A percentile compares a stretch with the other conserved stretches of the same genome.
These are phyloP conservation scores for Serilophus lunatus DNA, from an alignment of 2,113 vertebrate genomes.

Conservation along the genomic window DNA sequence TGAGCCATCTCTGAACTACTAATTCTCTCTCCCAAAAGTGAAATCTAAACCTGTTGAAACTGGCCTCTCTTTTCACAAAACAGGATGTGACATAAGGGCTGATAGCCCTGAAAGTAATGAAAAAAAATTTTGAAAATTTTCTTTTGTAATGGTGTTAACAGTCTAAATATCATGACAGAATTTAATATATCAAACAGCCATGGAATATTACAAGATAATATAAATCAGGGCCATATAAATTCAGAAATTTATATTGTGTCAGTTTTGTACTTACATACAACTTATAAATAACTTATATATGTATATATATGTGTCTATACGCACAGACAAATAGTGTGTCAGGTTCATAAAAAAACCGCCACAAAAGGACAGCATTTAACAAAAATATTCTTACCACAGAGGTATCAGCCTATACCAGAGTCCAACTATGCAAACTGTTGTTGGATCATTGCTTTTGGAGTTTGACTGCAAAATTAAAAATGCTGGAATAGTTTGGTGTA, in stretches of 20 bases:
- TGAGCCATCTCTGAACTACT: background rate
- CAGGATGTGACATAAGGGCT: slow-evolving; percentile 22
- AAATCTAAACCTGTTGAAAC: slow-evolving; percentile 47
- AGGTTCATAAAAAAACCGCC: background rate
- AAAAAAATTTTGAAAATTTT: background rate
- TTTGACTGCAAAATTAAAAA: background rate
- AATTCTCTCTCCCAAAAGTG: slow-evolving; percentile 12
- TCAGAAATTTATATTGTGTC: background rate
- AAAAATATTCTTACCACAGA: background rate
- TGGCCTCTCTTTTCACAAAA: slow-evolving; percentile 35
- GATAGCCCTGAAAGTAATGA: background rate
- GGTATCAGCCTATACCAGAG: background rate
- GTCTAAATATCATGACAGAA: background rate
- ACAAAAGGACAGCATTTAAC: background rate
- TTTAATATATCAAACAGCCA: background rate
- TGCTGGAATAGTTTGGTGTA: background rate
- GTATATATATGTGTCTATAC: no score
- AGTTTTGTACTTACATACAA: background rate
- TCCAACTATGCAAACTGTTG: background rate
- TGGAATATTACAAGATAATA: background rate
- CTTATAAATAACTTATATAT: background rate
- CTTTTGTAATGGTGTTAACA: background rate
- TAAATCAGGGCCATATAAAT: background rate
- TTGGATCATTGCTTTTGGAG: background rate
- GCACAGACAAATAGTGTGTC: background rate